Evolutionary conservation across 2,888 invertebrate species (phyloP).

Genomic region (Argyra leucocephala): DNA sequence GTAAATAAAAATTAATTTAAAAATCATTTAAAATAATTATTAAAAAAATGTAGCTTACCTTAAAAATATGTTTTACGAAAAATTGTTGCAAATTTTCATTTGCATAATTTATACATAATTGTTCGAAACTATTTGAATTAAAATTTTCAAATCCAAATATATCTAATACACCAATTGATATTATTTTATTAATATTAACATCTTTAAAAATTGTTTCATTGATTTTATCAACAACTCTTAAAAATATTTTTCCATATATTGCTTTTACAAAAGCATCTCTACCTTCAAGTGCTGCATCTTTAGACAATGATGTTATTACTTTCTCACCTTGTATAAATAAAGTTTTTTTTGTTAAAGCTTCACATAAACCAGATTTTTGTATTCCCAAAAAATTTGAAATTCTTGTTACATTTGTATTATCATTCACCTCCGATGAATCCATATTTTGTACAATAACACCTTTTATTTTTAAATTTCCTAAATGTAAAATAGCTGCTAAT

Average conservation of each 20-base stretch:
- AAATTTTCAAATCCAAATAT: constrained; percentile 98
- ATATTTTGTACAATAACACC: constrained; percentile 66
- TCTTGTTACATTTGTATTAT: constrained; percentile 56
- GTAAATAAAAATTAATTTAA: background rate
- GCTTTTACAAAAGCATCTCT: constrained; percentile 89
- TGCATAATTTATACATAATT: constrained; percentile 92
- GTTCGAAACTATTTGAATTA: constrained; percentile 83
- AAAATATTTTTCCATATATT: constrained; percentile 83
- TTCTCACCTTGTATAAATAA: constrained; percentile 76
- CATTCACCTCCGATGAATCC: constrained; percentile 77
- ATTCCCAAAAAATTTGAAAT: constrained; percentile 66
- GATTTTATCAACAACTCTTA: constrained; percentile 80
- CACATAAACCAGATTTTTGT: constrained; percentile 57
- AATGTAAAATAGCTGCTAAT: constrained; percentile 76
- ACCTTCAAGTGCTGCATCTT: constrained; percentile 69
- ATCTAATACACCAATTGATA: constrained; percentile 84
- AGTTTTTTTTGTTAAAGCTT: constrained; percentile 76
- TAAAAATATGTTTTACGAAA: constrained; percentile 91
- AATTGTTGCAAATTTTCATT: constrained; percentile 95
- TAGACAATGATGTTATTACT: constrained; percentile 64
- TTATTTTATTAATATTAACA: constrained; percentile 41
- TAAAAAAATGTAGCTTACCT: constrained; percentile 39
- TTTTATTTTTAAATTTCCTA: constrained; percentile 84
- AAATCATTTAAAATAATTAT: background rate
- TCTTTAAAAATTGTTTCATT: constrained; percentile 69